Evolutionary conservation across 2,888 invertebrate species (phyloP), one percentile per base, ranked within the genome.

Genomic region (Cryptus viduatorius): DNA sequence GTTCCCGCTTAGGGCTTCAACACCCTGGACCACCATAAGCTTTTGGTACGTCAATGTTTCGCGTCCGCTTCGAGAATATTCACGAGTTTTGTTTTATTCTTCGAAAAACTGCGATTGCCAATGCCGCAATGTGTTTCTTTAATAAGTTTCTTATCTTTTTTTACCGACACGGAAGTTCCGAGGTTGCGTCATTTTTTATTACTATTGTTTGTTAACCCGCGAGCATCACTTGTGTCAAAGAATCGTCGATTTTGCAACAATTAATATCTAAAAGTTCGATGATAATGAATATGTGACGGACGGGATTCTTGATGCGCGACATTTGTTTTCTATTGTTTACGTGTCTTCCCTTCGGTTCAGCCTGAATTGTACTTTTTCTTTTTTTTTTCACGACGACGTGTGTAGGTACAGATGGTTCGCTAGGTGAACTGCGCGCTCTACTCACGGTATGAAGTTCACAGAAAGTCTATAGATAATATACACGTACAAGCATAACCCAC

Each of bases 131-230:
- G n/a, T 5, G 67, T 12, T 10, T 59, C 64, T 42, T 29, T 48
- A 50, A 8, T 56, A n/a, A 14, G 24, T 37, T 19, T 56, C n/a
- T 61, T 61, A 61, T 61, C 61, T 12, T 61, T 61, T 61, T 42
- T 53, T 53, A 64, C 24, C 19, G 61, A 69, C 73, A 53, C 53
- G 12, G 46, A 73, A 84, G 56, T 78, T 50, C 7, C 73, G 61
- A 24, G 29, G 59, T 84, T 84, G 84, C 84, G 78, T 82, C 84
- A 84, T 81, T 84, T 77, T 79, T 69, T 42, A 14, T 50, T 76
- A 56, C 24, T 61, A 53, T 67, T 59, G 61, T 76, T 77, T 50
- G 48, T 71, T 37, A 14, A 37, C 61, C 14, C 16, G 12, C 48
- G 59, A 12, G 37, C 10, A 56, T 46, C 65, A 48, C 53, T 53